Evolutionary conservation across 2,888 invertebrate species (phyloP).

Genomic region (Drosophila acutilabella): DNA sequence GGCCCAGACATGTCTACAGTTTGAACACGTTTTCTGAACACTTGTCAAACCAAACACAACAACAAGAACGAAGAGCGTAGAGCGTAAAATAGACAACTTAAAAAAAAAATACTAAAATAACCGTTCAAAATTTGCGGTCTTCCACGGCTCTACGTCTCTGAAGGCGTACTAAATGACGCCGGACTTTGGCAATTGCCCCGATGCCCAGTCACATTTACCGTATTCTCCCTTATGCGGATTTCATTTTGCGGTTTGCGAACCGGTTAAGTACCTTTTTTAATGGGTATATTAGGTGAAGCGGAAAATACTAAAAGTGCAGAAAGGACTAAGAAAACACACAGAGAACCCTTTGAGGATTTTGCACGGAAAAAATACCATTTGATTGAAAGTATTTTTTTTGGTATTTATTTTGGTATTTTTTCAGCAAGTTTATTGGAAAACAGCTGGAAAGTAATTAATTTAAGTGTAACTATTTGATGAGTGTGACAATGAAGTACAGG

Average conservation of each 20-base stretch:
- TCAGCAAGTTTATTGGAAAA: no score
- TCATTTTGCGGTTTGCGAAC: slow-evolving; percentile 36
- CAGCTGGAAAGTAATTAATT: no score
- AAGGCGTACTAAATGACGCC: slow-evolving; percentile 58
- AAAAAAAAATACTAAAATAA: slow-evolving; percentile 12
- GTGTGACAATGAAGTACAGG: not conserved
- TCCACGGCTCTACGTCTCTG: slow-evolving; percentile 58
- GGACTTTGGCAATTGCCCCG: slow-evolving; percentile 18
- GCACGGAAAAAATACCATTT: no score
- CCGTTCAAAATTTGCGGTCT: slow-evolving; percentile 49
- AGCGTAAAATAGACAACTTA: not conserved
- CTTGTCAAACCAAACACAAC: not conserved
- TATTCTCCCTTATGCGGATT: slow-evolving; percentile 15
- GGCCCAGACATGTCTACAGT: slow-evolving; percentile 29
- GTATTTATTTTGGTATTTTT: no score
- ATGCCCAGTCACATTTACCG: slow-evolving; percentile 31
- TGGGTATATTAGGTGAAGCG: not conserved
- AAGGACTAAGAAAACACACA: no score
- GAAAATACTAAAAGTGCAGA: not conserved
- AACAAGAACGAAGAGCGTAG: not conserved
- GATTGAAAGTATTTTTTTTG: no score
- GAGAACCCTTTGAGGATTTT: no score
- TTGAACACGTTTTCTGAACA: not conserved
- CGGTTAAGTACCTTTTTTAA: not conserved
- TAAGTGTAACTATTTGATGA: no score